Evolutionary conservation across 1,140 invertebrate genomes (phyloP), one percentile per base, ranked within the genome.

Genomic region (Sycophila sp.): DNA sequence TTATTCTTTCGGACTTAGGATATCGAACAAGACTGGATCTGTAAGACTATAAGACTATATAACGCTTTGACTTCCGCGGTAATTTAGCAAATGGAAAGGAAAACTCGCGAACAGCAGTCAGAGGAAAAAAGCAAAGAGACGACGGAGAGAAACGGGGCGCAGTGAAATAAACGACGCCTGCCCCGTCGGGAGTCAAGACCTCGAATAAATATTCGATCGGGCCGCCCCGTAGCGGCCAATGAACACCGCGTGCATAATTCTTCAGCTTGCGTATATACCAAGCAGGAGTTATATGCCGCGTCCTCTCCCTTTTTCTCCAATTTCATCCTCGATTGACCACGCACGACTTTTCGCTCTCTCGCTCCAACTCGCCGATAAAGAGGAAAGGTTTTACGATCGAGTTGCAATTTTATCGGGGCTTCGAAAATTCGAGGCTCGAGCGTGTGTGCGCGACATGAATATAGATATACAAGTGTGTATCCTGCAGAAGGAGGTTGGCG

Each of bases 21-120:
- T n/a, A n/a, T n/a, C n/a, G n/a, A n/a, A n/a, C n/a, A n/a, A n/a
- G n/a, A n/a, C n/a, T n/a, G n/a, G n/a, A n/a, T n/a, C n/a, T n/a
- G n/a, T n/a, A n/a, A n/a, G n/a, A n/a, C n/a, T n/a, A n/a, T n/a
- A n/a, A n/a, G n/a, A n/a, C n/a, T n/a, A n/a, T n/a, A n/a, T n/a
- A n/a, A n/a, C n/a, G n/a, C n/a, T n/a, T n/a, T n/a, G n/a, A n/a
- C 68, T 70, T 62, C 58, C 47, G n/a, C 32, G 51, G 19, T 59
- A 63, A 70, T 63, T 70, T 63, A 58, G 26, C 59, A 70, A 70
- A 70, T 69, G 58, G 68, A 63, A 69, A 28, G 51, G 59, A 70
- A 70, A 70, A 69, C 42, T 69, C 58, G 32, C 24, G 63, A 49
- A 38, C 34, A 42, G 45, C 51, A 24, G 30, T 28, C 24, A 19